Percentiles rank a stretch among this genome's conserved stretches.
These are phyloP conservation scores for Planococcus citri DNA, from an alignment of 1,140 invertebrate genomes.

Conservation along the genomic window DNA sequence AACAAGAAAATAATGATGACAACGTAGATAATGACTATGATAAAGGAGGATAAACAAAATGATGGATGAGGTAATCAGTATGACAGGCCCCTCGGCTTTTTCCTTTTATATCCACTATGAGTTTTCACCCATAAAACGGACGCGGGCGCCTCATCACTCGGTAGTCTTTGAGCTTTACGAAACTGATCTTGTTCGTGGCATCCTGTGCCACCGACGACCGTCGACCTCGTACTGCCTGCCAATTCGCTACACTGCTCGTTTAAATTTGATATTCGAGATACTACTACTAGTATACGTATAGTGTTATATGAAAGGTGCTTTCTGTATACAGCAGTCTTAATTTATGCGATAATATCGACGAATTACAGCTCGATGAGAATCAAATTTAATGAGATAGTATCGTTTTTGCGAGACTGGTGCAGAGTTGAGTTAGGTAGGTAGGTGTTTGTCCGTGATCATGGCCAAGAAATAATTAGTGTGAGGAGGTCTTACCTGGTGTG, in stretches of 20 bases:
- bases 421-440: no score
- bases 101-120: not conserved
- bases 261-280: slow-evolving; percentile 8
- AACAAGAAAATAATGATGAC: slow-evolving; percentile 20
- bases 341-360: not conserved
- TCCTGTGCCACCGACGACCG: no score
- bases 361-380: no score
- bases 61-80: slow-evolving; percentile 17
- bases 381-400: no score
- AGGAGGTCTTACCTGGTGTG: no score
- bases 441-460: no score
- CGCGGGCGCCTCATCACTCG: not conserved
- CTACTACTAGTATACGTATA: no score
- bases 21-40: slow-evolving; percentile 18
- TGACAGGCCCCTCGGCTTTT: slow-evolving; percentile 8
- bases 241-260: slow-evolving; percentile 1
- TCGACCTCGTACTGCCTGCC: not conserved
- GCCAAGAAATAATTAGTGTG: no score
- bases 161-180: not conserved
- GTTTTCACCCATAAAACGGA: no score
- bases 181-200: not conserved
- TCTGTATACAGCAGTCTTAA: not conserved
- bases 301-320: not conserved
- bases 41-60: slow-evolving; percentile 19
- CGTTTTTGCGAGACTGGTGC: no score